Conservation (phyloP, 2,113 vertebrate genomes). For the Notarius quadriscutis region DNA sequence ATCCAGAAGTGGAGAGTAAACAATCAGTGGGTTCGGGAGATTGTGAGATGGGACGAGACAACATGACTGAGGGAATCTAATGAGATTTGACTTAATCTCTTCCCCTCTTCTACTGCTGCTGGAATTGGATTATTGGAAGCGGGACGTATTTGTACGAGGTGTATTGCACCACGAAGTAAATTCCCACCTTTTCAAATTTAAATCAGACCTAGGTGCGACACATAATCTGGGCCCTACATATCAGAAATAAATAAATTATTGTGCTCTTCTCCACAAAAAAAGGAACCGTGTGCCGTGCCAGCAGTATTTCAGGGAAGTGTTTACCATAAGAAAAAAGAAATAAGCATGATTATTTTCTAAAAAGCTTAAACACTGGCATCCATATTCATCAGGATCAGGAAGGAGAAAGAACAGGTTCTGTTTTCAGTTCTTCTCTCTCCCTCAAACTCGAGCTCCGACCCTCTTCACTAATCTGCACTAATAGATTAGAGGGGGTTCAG, state of each 20-base stretch:
- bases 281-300: conserved; percentile 57
- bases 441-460: neutral
- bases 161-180: conserved; percentile 78
- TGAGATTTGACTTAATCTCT: conserved; percentile 75
- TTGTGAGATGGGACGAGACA: conserved; percentile 63
- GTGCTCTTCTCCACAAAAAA: conserved; percentile 53
- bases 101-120: conserved; percentile 58
- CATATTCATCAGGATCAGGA: conserved; percentile 72
- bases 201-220: conserved; percentile 78
- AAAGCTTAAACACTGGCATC: conserved; percentile 73
- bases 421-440: conserved; percentile 60
- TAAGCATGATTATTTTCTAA: conserved; percentile 67
- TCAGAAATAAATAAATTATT: conserved; percentile 70
- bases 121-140: conserved; percentile 77
- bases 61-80: conserved; percentile 72
- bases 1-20: conserved; percentile 67
- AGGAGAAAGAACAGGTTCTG: conserved; percentile 61
- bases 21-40: conserved; percentile 66
- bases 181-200: conserved; percentile 82
- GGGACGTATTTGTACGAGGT: conserved; percentile 76
- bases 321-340: conserved; percentile 47
- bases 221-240: conserved; percentile 74
- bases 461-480: neutral
- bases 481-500: neutral
- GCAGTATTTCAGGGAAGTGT: conserved; percentile 59